Base-by-base conservation (phyloP, 2,113 vertebrate genomes). In the Thamnaconus septentrionalis region DNA sequence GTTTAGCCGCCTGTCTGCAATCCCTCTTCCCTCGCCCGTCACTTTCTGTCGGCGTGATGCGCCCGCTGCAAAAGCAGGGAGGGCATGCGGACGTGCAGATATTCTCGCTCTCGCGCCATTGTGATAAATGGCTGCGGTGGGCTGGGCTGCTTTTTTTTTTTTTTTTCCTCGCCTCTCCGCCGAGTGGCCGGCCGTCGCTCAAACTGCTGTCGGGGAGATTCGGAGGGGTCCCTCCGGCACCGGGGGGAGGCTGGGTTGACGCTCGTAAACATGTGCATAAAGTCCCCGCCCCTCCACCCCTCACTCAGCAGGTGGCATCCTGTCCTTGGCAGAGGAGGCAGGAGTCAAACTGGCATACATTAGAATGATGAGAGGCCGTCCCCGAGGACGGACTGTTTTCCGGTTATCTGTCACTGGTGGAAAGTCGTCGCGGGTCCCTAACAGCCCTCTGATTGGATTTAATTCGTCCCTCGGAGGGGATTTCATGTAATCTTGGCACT, bases 271-370 rank as follows among this genome's bases (percentile, higher is more conserved):
- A 86, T 86, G 84, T 79, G 75, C 83, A 88, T 87, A 82, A 89
- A 89, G 89, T 85, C 78, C 57, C 69, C 18, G 18, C 18, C 18
- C 18, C 18, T 31, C 18, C 18, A 31, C 18, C 18, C 18, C 78
- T 79, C 74, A 60, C 86, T 86, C 84, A 76, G 84, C 87, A 91
- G 90, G 88, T 90, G 87, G 85, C 75, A 85, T 70, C 58, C 78
- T 86, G 90, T 89, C 87, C 91, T 91, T 90, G 90, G 78, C 68
- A 50, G 63, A 61, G 72, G 71, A 79, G 71, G 51, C 48, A 64
- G 81, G 79, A 85, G 82, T 86, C 85, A 89, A 87, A 88, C 66
- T 86, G 88, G 89, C 85, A 86, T 87, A 87, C 75, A 87, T 92
- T 87, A 89, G 62, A 84, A 76, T 66, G 83, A 86, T 73, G 74